These are phyloP conservation scores for Sarotherodon lohbergeri DNA, from an alignment of 2,113 vertebrate species.

Conservation along the genomic window DNA sequence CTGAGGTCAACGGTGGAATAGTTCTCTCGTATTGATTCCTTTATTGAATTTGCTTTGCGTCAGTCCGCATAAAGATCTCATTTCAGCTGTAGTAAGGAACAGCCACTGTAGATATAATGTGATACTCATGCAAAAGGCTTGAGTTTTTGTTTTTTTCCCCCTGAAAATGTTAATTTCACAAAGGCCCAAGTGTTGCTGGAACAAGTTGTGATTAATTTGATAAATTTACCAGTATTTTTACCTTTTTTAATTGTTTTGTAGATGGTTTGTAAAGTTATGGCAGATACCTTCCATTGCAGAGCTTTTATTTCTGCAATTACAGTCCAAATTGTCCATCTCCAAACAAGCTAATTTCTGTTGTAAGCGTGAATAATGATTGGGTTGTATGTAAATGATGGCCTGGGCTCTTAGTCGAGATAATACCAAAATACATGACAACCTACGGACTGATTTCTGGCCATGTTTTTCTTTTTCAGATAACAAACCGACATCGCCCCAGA, in stretches of 20 bases:
- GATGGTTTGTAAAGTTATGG: neutral
- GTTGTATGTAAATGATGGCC: neutral
- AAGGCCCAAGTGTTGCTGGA: neutral
- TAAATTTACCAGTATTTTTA: neutral
- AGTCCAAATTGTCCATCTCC: neutral
- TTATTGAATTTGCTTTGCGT: conserved; percentile 40
- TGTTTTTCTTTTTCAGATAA: conserved; percentile 53
- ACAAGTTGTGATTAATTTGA: neutral
- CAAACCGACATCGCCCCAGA: conserved; percentile 5
- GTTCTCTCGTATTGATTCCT: conserved; percentile 41
- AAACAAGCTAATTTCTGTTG: neutral
- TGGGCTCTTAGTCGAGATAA: neutral
- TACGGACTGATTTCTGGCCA: neutral
- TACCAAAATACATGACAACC: neutral
- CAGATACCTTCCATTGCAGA: neutral
- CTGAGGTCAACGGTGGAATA: conserved; percentile 4
- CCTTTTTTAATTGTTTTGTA: neutral
- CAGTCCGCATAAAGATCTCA: conserved; percentile 12
- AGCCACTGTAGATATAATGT: conserved; percentile 23
- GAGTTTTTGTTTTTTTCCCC: neutral
- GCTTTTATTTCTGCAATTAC: neutral
- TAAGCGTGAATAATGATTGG: neutral
- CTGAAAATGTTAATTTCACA: neutral
- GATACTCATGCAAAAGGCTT: conserved; percentile 23
- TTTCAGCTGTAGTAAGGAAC: conserved; percentile 35